Percentiles rank a stretch among this genome's conserved stretches.
phyloP scores from a whole-genome alignment of 1,140 invertebrate genomes.

The Gonatopus flavifemur region DNA sequence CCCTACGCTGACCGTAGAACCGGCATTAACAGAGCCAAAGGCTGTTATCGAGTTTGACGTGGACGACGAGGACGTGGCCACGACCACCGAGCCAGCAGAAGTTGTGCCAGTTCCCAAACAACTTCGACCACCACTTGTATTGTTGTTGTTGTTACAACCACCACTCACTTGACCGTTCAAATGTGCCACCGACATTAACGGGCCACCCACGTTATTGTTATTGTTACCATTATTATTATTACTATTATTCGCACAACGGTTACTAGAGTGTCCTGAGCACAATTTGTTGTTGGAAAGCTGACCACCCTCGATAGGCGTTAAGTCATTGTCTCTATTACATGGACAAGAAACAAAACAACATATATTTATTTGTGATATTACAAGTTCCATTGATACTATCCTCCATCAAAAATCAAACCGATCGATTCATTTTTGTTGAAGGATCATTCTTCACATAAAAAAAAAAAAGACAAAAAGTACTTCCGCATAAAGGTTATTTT shows the following conservation, averaged over 20 bases:
- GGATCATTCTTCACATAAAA: no score
- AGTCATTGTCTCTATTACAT: conserved; percentile 56
- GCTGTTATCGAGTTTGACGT: conserved; percentile 30
- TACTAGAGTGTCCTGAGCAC: conserved; percentile 59
- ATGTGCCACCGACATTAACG: conserved; percentile 52
- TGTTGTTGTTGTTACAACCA: conserved; percentile 6
- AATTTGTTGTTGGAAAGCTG: conserved; percentile 58
- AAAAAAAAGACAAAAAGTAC: no score
- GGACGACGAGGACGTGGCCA: conserved; percentile 11
- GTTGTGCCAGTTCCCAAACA: conserved; percentile 21
- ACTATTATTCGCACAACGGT: conserved; percentile 54
- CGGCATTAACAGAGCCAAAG: conserved; percentile 31
- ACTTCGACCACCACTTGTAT: conserved; percentile 31
- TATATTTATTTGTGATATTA: no score
- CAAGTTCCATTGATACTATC: no score
- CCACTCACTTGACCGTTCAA: conserved; percentile 53
- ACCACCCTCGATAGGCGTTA: conserved; percentile 60
- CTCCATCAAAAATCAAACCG: no score
- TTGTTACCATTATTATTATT: conserved; percentile 53
- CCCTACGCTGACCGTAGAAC: not conserved
- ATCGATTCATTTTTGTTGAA: no score
- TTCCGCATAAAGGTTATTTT: no score
- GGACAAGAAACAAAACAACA: conserved; percentile 41
- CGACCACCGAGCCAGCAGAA: conserved; percentile 5
- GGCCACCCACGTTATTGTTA: conserved; percentile 57